A percentile compares a stretch with the other conserved stretches of the same genome.
Evolutionary conservation across 1,140 invertebrate species (phyloP).

Genomic region (Bilobella aurantiaca): DNA sequence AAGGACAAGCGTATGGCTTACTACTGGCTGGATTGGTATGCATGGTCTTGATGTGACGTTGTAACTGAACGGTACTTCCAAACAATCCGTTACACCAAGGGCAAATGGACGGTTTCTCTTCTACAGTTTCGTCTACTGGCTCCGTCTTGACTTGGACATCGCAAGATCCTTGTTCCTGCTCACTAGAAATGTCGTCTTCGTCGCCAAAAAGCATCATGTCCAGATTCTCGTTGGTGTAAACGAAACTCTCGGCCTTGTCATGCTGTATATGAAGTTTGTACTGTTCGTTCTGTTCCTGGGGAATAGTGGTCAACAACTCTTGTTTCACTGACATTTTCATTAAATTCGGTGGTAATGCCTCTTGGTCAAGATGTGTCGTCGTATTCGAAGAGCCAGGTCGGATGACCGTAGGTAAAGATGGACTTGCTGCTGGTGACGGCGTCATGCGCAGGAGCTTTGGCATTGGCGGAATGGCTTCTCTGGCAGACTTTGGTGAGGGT

Average conservation of each 20-base stretch:
- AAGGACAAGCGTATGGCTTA: conserved; percentile 18
- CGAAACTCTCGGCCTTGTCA: conserved; percentile 20
- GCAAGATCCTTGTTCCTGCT: background rate
- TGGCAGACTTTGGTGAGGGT: background rate
- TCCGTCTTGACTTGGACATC: background rate
- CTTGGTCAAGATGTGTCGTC: no score
- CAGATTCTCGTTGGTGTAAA: conserved; percentile 17
- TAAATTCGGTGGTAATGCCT: no score
- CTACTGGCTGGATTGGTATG: background rate
- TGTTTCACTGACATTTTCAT: no score
- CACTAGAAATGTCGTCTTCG: background rate
- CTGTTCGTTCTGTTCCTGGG: no score
- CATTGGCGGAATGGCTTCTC: background rate
- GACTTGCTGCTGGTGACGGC: background rate
- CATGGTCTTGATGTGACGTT: conserved; percentile 25
- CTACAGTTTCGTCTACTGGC: background rate
- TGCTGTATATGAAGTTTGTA: conserved; percentile 6
- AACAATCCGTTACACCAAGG: conserved; percentile 26
- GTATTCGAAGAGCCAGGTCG: no score
- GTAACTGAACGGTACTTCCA: conserved; percentile 15
- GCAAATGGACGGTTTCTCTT: conserved; percentile 12
- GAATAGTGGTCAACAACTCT: no score
- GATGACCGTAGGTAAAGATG: background rate
- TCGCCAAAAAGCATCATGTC: background rate
- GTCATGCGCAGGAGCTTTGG: background rate